These are phyloP conservation scores for Thunnus maccoyii DNA, from an alignment of 2,113 vertebrate genomes.

Conservation along the genomic window DNA sequence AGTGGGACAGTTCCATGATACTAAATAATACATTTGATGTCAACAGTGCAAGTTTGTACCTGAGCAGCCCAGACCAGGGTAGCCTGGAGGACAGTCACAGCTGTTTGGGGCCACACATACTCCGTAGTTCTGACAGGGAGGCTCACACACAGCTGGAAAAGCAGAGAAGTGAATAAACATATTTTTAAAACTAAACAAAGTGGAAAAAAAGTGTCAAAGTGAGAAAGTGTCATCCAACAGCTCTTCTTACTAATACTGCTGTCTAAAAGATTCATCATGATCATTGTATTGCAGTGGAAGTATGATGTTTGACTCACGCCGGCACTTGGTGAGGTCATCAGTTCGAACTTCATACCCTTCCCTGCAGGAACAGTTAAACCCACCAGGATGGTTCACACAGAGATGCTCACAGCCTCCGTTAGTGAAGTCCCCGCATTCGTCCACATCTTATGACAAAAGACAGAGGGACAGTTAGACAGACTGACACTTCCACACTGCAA, in stretches of 20 bases:
- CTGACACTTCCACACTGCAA: not conserved
- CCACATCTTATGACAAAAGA: slow-evolving; percentile 75
- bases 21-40: not conserved
- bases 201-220: not conserved
- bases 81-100: slow-evolving; percentile 87
- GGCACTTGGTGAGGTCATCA: slow-evolving; percentile 83
- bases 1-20: not conserved
- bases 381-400: slow-evolving; percentile 81
- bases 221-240: not conserved
- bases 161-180: not conserved
- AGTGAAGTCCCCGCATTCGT: slow-evolving; percentile 85
- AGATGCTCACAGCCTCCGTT: slow-evolving; percentile 87
- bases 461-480: not conserved
- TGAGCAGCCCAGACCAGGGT: slow-evolving; percentile 87
- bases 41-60: slow-evolving; percentile 67
- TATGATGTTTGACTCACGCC: slow-evolving; percentile 76
- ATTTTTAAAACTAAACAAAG: not conserved
- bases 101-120: slow-evolving; percentile 85
- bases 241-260: not conserved
- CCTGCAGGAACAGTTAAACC: slow-evolving; percentile 84
- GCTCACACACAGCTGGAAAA: slow-evolving; percentile 83
- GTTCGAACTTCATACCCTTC: slow-evolving; percentile 75
- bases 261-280: not conserved
- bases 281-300: not conserved
- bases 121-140: slow-evolving; percentile 85